Base-by-base conservation (phyloP, 2,113 vertebrate species). In the Ciconia maguari region DNA sequence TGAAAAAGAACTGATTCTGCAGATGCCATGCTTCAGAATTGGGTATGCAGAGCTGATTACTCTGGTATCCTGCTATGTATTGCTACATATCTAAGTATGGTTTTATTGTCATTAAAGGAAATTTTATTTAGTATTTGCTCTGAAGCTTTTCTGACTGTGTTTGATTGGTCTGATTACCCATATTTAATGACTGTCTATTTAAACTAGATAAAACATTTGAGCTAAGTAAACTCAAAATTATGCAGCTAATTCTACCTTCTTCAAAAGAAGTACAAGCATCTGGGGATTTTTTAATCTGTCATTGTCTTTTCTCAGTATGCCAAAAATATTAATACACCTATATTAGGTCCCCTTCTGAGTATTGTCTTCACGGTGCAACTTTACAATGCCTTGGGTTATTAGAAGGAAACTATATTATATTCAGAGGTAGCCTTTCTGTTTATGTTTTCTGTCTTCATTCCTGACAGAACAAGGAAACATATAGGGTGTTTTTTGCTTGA, bases 201-300 rank as follows among this genome's bases (percentile, higher is more conserved):
- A 66, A 91, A 48, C 5, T 18, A 71, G 19, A 29, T 21, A 30
- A 2, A 70, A 57, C 2, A 48, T 27, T 66, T 71, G 16, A 76
- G 6, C 66, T 52, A 79, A 58, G 4, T 17, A 76, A 42, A 68
- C 17, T 58, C 20, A 71, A 52, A 80, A 90, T 93, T 89, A 85
- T 83, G 68, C 83, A 84, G 68, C 48, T 88, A 72, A 93, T 96
- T 97, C 68, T 68, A 74, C 51, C 55, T 48, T 83, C 76, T 96
- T 95, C 65, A 93, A 60, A 51, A 66, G 32, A 88, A 85, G 21
- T n/a, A 52, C 7, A 62, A 61, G 11, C 9, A 57, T 44, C 30
- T 27, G 13, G 16, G 8, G 2, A 3, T 22, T 83, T 51, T 80
- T 66, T 57, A 3, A 48, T 42, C 8, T 82, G 41, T 18, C 13